Base-by-base conservation (phyloP, 2,113 vertebrate species). In the Chionomys nivalis region DNA sequence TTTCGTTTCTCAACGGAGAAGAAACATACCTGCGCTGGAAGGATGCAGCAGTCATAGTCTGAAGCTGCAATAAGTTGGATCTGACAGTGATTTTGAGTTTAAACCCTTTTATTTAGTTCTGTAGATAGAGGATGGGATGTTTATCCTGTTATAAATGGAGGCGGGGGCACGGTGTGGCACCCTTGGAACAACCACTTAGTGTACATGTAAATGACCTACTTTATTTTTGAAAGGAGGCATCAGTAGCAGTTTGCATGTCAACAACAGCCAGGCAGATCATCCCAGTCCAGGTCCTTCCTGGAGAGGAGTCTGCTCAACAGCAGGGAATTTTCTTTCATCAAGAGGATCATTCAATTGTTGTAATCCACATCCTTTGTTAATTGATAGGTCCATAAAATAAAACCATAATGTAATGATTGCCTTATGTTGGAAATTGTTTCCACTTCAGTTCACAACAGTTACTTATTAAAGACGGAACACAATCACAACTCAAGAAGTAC, bases 321-420 rank as follows among this genome's bases (percentile, higher is more conserved):
- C 44, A 87, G 26, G 58, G 6, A 89, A 33, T 94, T 97, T 94
- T 92, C 82, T 77, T 94, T 77, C 58, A 85, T 11, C 52, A 92
- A 52, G 1, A 16, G 3, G 89, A 17, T 91, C 14, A 63, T 66
- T 85, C 55, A 11, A 76, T 83, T 47, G 82, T 44, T 83, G 68
- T 52, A 86, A 94, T 79, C 65, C 49, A 92, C 47, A 23, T 61
- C 66, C 76, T 47, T 26, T 87, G 31, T 91, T 96, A 92, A 96
- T 36, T 39, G 77, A 78, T 31, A 94, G 44, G 31, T 0, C 63
- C 70, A 89, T 79, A 47, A 31, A 61, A 81, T 42, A 94, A 94
- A 91, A 76, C 47, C 49, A 36, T 66, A 77, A 77, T 1, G 36
- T 89, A 90, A 94, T 75, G 21, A 73, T 52, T 36, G 7, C 33